Percentiles rank a stretch among this genome's conserved stretches.
Evolutionary conservation across 1,140 invertebrate genomes (phyloP).

Genomic region (Drosophila subpulchrella): DNA sequence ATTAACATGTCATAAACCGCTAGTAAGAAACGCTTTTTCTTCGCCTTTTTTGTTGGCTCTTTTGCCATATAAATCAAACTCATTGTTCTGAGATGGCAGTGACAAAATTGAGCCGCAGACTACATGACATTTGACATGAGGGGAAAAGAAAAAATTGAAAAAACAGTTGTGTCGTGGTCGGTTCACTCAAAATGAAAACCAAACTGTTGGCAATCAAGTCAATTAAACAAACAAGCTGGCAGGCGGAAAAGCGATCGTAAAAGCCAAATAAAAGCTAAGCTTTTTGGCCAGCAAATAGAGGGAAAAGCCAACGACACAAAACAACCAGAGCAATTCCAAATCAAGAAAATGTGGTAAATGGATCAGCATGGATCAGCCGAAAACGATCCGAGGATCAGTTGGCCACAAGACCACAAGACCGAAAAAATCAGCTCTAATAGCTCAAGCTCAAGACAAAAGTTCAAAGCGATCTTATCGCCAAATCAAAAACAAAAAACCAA

Average conservation of each 20-base stretch:
- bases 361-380: slow-evolving; percentile 49
- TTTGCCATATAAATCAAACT: slow-evolving; percentile 55
- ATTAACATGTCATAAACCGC: slow-evolving; percentile 83
- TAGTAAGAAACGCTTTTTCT: slow-evolving; percentile 44
- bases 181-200: slow-evolving; percentile 42
- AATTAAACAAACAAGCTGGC: slow-evolving; percentile 79
- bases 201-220: slow-evolving; percentile 75
- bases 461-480: slow-evolving; percentile 58
- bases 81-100: slow-evolving; percentile 57
- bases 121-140: slow-evolving; percentile 75
- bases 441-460: slow-evolving; percentile 53
- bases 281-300: background rate
- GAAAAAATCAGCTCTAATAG: slow-evolving; percentile 42
- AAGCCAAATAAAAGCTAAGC: slow-evolving; percentile 48
- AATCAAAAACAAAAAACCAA: slow-evolving; percentile 6
- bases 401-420: background rate
- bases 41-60: slow-evolving; percentile 19
- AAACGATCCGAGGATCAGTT: slow-evolving; percentile 38
- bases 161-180: slow-evolving; percentile 45
- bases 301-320: slow-evolving; percentile 28
- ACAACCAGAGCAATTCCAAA: slow-evolving; percentile 62
- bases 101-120: slow-evolving; percentile 14
- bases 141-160: slow-evolving; percentile 22
- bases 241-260: slow-evolving; percentile 22
- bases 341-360: slow-evolving; percentile 65